These are phyloP conservation scores for Eupithecia subumbrata DNA, from an alignment of 2,888 invertebrate genomes.

Conservation along the genomic window DNA sequence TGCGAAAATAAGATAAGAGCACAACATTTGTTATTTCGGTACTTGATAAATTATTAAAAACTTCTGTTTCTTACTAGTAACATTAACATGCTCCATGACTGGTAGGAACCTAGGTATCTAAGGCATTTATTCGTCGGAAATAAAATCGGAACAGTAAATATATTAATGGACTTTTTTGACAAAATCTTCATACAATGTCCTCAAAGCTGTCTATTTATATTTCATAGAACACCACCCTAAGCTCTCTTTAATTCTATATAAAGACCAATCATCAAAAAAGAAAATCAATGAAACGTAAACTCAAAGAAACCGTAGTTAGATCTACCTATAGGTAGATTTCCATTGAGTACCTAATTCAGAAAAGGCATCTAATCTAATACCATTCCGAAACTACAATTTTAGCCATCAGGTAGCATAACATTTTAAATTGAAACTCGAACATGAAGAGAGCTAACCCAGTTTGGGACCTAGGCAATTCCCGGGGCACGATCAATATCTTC, in stretches of 20 bases:
- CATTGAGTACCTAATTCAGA: background rate
- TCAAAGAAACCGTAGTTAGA: background rate
- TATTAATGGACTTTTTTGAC: too few species aligned
- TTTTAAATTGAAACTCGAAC: conserved; percentile 2
- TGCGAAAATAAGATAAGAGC: too few species aligned
- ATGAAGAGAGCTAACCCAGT: conserved; percentile 7
- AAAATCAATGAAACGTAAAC: background rate
- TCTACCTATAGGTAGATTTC: background rate
- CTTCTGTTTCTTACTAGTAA: too few species aligned
- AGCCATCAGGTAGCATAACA: background rate
- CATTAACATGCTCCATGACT: too few species aligned
- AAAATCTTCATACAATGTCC: too few species aligned
- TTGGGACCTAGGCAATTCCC: conserved; percentile 47
- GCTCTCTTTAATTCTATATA: background rate
- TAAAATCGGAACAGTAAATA: too few species aligned
- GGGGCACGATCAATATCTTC: conserved; percentile 70
- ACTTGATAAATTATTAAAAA: too few species aligned
- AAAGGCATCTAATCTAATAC: background rate
- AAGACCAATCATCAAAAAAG: background rate
- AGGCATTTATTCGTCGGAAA: too few species aligned
- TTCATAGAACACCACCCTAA: background rate
- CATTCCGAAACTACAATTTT: background rate
- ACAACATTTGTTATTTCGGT: too few species aligned
- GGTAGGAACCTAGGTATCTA: too few species aligned
- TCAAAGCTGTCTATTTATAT: background rate